Evolutionary conservation across 2,113 vertebrate species (phyloP).

Genomic region (human (Homo sapiens)): DNA sequence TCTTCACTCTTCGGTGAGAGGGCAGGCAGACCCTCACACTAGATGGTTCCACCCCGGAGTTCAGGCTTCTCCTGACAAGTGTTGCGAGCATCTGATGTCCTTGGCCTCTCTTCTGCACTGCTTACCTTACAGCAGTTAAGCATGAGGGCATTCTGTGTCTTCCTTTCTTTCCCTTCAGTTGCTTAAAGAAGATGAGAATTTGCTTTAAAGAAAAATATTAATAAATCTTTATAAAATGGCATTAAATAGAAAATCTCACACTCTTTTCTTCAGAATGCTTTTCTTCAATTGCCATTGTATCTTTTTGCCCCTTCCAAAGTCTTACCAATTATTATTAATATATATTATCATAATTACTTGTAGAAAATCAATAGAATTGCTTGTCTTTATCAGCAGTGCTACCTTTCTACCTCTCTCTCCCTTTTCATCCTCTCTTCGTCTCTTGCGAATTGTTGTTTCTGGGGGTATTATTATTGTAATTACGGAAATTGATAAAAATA

Average conservation of each 20-base stretch:
- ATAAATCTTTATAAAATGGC: background rate
- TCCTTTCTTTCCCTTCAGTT: background rate
- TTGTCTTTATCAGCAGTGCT: background rate
- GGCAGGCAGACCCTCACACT: background rate
- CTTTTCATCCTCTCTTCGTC: slow-evolving; percentile 36
- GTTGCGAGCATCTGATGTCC: background rate
- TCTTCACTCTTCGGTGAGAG: background rate
- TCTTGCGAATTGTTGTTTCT: slow-evolving; percentile 46
- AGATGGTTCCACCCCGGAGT: background rate
- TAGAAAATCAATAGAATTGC: background rate
- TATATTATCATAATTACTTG: slow-evolving; percentile 34
- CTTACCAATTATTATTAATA: slow-evolving; percentile 15
- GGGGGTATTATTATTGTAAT: slow-evolving; percentile 60
- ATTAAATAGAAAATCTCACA: background rate
- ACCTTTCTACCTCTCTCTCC: slow-evolving; percentile 22
- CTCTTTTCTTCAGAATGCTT: background rate
- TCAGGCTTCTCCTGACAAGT: background rate
- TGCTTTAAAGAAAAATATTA: background rate
- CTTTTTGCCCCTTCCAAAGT: background rate
- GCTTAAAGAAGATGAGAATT: background rate
- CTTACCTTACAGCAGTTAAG: background rate
- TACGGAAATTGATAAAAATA: slow-evolving; percentile 73
- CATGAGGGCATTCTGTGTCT: background rate
- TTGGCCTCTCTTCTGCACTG: background rate
- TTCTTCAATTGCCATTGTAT: background rate